Evolutionary conservation across 2,113 vertebrate genomes (phyloP).

Genomic region (Melanerpes aurifrons): DNA sequence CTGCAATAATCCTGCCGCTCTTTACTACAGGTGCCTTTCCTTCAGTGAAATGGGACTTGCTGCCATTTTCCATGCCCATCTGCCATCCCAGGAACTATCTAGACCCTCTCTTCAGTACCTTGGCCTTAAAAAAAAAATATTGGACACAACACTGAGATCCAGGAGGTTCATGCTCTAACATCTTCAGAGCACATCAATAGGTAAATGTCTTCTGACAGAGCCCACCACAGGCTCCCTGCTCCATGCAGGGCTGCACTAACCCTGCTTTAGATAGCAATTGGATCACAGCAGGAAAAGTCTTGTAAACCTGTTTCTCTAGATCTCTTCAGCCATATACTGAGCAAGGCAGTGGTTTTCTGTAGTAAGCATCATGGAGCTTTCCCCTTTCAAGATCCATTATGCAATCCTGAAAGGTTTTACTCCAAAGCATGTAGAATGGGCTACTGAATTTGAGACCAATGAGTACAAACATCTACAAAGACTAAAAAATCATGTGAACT

Average conservation of each 20-base stretch:
- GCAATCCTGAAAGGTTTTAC: background rate
- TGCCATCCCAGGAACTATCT: background rate
- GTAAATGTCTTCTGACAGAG: background rate
- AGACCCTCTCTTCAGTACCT: background rate
- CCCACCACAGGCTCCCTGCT: rapidly evolving
- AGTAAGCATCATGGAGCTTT: background rate
- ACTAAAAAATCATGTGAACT: background rate
- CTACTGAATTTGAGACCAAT: no score
- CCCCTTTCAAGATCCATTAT: background rate
- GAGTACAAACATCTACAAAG: no score
- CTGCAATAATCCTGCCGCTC: rapidly evolving
- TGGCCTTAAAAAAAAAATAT: background rate
- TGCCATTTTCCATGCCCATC: background rate
- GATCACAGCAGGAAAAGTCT: background rate
- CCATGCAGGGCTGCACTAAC: rapidly evolving
- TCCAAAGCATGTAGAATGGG: no score
- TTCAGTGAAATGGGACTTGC: background rate
- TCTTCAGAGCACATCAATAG: background rate
- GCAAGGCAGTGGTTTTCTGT: background rate
- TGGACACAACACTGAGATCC: background rate
- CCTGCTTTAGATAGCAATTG: background rate
- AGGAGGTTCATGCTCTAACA: background rate
- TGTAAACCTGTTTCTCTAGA: background rate
- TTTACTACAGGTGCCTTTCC: background rate
- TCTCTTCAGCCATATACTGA: background rate